A percentile compares a stretch with the other conserved stretches of the same genome.
Conservation (phyloP, 2,888 invertebrate genomes). For the Cheilosia variabilis region DNA sequence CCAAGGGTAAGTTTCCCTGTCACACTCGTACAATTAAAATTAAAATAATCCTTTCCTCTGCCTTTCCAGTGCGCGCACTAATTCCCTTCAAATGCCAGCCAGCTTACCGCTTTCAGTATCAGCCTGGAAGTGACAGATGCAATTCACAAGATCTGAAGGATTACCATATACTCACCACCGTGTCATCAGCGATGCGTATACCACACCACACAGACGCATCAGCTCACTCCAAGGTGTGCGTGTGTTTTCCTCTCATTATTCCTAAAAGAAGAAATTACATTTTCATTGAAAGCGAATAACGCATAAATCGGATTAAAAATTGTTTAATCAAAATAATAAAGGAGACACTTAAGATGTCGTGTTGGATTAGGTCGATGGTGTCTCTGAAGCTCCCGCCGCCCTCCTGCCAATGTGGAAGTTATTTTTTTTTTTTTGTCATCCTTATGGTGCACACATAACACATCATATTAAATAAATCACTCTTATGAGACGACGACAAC, state of each 20-base stretch:
- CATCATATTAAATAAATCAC: conserved; percentile 72
- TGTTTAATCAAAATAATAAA: conserved; percentile 78
- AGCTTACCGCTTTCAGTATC: conserved; percentile 36
- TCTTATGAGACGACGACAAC: conserved; percentile 67
- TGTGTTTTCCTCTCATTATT: conserved; percentile 42
- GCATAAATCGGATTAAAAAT: conserved; percentile 77
- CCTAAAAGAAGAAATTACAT: conserved; percentile 67
- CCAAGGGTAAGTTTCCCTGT: conserved; percentile 60
- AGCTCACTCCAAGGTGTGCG: not conserved
- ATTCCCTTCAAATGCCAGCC: conserved; percentile 62
- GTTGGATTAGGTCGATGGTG: conserved; percentile 74
- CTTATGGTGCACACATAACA: conserved; percentile 60
- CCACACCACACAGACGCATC: conserved; percentile 19
- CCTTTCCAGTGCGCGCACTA: conserved; percentile 66
- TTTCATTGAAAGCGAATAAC: conserved; percentile 76
- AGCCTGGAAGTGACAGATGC: conserved; percentile 71
- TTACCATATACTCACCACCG: conserved; percentile 62
- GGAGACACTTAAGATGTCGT: conserved; percentile 77
- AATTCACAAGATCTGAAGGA: conserved; percentile 71
- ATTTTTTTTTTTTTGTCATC: conserved; percentile 22
- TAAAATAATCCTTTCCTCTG: conserved; percentile 73
- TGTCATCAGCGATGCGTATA: conserved; percentile 20
- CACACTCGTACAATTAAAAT: conserved; percentile 68
- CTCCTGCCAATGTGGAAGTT: not conserved
- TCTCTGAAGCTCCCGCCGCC: conserved; percentile 3